Evolutionary conservation across 2,888 invertebrate species (phyloP).

Genomic region (Marasmarcha lunaedactyla): DNA sequence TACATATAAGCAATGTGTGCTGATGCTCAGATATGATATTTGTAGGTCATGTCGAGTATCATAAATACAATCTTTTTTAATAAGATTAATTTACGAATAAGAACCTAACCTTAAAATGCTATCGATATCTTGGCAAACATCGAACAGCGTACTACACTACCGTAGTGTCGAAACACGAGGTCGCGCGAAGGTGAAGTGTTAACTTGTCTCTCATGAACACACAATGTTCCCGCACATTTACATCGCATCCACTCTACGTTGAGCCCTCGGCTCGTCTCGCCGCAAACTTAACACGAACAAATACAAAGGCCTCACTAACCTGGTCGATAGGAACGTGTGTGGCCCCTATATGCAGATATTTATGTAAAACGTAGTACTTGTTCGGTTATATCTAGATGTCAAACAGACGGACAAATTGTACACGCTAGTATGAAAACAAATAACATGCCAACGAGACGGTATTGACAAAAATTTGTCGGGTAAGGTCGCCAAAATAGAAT

Average conservation of each 20-base stretch:
- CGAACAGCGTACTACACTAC: no score
- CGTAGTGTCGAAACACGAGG: slow-evolving; percentile 54
- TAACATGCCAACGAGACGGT: slow-evolving; percentile 56
- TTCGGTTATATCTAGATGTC: background rate
- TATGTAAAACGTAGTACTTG: background rate
- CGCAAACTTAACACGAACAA: background rate
- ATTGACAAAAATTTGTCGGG: slow-evolving; percentile 47
- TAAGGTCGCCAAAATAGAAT: slow-evolving; percentile 27
- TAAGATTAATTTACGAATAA: no score
- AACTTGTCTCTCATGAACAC: slow-evolving; percentile 50
- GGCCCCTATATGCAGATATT: background rate
- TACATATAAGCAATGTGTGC: no score
- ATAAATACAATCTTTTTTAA: no score
- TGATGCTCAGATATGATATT: no score
- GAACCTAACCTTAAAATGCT: no score
- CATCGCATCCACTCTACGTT: slow-evolving; percentile 9
- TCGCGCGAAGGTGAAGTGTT: slow-evolving; percentile 64
- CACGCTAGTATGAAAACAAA: slow-evolving; percentile 26
- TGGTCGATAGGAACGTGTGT: background rate
- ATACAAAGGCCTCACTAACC: background rate
- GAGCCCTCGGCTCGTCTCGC: background rate
- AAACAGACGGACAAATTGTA: slow-evolving; percentile 26
- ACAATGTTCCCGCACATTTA: slow-evolving; percentile 16
- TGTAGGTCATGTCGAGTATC: no score
- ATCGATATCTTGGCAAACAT: no score